phyloP scores from a whole-genome alignment of 1,140 invertebrate species.

The Aphelenchoides fujianensis region DNA sequence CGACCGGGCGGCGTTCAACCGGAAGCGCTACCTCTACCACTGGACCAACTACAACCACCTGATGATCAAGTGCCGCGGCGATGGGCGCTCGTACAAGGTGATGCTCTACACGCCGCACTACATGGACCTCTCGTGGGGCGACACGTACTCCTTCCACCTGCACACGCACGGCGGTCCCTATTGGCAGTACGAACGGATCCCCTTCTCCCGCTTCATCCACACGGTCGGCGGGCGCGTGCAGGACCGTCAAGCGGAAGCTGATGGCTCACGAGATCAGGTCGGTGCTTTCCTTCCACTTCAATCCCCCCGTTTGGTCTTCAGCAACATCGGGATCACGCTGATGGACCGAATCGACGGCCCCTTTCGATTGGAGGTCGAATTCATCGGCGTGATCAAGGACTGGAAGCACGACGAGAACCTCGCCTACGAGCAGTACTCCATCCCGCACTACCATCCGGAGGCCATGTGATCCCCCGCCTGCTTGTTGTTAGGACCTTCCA shows the following conservation, averaged over 20 bases:
- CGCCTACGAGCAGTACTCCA: slow-evolving; percentile 56
- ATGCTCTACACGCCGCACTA: slow-evolving; percentile 54
- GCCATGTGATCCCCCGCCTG: slow-evolving; percentile 29
- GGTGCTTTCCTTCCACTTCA: too few species aligned
- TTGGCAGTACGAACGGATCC: slow-evolving; percentile 60
- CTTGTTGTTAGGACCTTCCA: slow-evolving; percentile 1
- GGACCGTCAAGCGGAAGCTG: slow-evolving; percentile 51
- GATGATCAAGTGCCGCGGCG: slow-evolving; percentile 54
- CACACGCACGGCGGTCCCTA: slow-evolving; percentile 62
- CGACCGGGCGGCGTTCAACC: slow-evolving; percentile 32
- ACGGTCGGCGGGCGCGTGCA: slow-evolving; percentile 55
- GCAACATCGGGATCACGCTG: slow-evolving; percentile 52
- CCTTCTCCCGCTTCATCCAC: slow-evolving; percentile 58
- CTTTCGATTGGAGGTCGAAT: slow-evolving; percentile 58
- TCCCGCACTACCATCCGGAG: slow-evolving; percentile 45
- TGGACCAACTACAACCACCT: slow-evolving; percentile 43
- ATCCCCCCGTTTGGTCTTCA: too few species aligned
- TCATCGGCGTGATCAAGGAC: slow-evolving; percentile 56
- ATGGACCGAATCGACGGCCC: slow-evolving; percentile 59
- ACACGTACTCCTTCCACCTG: slow-evolving; percentile 52
- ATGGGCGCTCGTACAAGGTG: slow-evolving; percentile 58
- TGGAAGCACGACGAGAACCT: slow-evolving; percentile 52
- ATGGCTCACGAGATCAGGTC: too few species aligned
- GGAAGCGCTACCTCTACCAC: slow-evolving; percentile 32
- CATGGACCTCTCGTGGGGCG: slow-evolving; percentile 59